Base-by-base conservation (phyloP, 2,113 vertebrate species). In the Psophia crepitans region DNA sequence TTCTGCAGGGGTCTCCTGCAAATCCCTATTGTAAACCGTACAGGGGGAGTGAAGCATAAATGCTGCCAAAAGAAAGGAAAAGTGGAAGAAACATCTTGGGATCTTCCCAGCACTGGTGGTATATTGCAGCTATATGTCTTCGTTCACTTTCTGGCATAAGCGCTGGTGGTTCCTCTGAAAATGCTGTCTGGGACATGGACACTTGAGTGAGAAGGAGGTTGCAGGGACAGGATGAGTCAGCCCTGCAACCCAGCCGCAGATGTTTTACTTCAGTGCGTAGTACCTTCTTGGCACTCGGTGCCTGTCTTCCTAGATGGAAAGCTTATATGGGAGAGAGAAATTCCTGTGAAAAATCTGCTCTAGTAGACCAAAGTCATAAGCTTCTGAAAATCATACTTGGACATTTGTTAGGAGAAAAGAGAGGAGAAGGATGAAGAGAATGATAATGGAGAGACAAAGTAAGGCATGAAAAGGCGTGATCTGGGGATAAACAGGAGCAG, bases 151-250 rank as follows among this genome's bases (percentile, higher is more conserved):
- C 51, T 0, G 2, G 49, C 15, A 84, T 46, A 84, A 49, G 8
- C 4, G 2, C 6, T 58, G 33, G 2, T 60, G 26, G 22, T 39
- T 51, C 23, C 30, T 44, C 57, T 83, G 66, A 76, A 94, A 95
- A 80, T 1, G 1, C 12, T 53, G 15, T 1, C 44, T 57, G 22
- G 18, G 7, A 33, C 8, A 1, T 18, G 17, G 43, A 53, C 17
- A 24, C 15, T 35, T 91, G 58, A 70, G 20, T 49, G 22, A 87
- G 33, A 77, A 13, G 44, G 17, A 60, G 19, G 5, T 32, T 65
- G 11, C 15, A 78, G 70, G 20, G 58, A 66, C 7, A 44, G 30
- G n/a, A 27, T 56, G 14, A 69, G 20, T 35, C 44, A 89, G 23
- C 18, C 19, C 19, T 48, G 33, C 20, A 64, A 77, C 30, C 35